Evolutionary conservation across 2,888 invertebrate genomes (phyloP).

Genomic region (Cylindroiulus punctatus): DNA sequence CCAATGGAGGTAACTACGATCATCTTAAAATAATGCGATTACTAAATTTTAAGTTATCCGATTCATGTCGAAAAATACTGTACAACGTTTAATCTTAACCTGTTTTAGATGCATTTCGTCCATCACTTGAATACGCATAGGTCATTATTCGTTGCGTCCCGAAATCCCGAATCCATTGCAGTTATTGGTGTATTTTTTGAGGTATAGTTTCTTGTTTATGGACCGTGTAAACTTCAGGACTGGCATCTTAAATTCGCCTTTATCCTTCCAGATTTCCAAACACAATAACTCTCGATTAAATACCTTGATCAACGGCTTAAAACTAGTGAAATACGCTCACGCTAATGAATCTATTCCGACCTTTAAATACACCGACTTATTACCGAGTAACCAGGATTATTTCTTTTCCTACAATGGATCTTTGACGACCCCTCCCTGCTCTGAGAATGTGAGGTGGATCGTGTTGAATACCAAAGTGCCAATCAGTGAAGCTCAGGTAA

Average conservation of each 20-base stretch:
- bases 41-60: too few species aligned
- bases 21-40: too few species aligned
- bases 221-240: background rate
- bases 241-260: background rate
- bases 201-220: background rate
- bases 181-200: constrained; percentile 16
- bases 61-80: too few species aligned
- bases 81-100: too few species aligned
- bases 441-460: constrained; percentile 82
- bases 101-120: background rate
- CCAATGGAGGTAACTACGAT: constrained; percentile 39
- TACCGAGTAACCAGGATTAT: background rate
- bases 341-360: background rate
- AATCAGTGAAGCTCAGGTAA: constrained; percentile 75
- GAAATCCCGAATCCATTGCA: background rate
- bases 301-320: background rate
- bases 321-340: background rate
- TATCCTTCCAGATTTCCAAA: background rate
- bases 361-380: background rate
- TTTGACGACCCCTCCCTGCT: constrained; percentile 82
- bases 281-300: background rate
- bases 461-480: constrained; percentile 78
- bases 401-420: constrained; percentile 80
- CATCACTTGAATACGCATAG: too few species aligned
- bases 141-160: background rate